A percentile compares a stretch with the other conserved stretches of the same genome.
Conservation (phyloP, 2,797 vertebrate species). For the Steatocranus sp. region DNA sequence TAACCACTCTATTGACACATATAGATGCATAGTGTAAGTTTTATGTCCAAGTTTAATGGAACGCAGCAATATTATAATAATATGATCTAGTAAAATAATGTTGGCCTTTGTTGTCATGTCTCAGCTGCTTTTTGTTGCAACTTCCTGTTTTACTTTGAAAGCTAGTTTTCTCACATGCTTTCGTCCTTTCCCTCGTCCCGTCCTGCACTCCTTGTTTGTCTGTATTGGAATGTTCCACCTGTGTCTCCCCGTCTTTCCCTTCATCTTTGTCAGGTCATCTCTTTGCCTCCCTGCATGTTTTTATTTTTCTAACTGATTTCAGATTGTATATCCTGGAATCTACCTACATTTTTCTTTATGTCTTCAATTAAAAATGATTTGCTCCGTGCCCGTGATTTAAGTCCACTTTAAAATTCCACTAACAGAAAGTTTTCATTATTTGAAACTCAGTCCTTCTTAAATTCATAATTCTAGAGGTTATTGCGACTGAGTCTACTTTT, state of each 20-base stretch:
- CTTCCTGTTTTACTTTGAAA: background rate
- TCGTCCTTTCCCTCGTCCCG: background rate
- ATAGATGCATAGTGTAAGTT: background rate
- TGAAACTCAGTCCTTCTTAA: background rate
- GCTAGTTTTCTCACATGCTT: background rate
- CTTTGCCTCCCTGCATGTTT: background rate
- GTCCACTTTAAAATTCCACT: background rate
- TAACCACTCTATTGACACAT: background rate
- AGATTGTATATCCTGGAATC: background rate
- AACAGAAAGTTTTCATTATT: background rate
- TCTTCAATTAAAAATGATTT: background rate
- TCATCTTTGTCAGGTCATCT: background rate
- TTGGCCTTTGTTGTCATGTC: background rate
- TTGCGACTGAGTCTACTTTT: background rate
- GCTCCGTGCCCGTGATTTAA: background rate
- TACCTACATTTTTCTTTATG: background rate
- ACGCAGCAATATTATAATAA: background rate
- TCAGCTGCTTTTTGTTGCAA: background rate
- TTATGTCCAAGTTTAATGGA: background rate
- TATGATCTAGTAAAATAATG: background rate
- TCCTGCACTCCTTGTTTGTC: background rate
- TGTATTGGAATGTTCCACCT: background rate
- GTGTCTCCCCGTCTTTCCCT: background rate
- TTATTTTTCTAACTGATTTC: background rate
- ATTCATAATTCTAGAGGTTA: background rate